Base-by-base conservation (phyloP, 2,113 vertebrate genomes). In the Lipophrys pholis region DNA sequence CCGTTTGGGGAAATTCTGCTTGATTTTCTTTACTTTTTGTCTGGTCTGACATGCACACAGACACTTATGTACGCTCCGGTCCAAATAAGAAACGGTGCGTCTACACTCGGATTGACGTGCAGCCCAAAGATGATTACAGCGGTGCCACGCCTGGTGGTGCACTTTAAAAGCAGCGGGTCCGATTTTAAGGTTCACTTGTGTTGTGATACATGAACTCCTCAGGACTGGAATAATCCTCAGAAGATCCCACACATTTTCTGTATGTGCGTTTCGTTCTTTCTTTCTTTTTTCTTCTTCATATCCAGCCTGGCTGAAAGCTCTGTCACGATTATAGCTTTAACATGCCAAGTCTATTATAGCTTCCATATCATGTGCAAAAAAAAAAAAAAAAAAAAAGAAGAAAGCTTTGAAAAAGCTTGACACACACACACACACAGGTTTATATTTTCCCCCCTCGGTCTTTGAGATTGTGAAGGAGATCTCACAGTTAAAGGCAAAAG, bases 331-430 rank as follows among this genome's bases (percentile, higher is more conserved):
- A 69, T 68, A 71, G 73, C 49, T 39, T 54, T 35, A 57, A 76
- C 68, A 66, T 51, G 80, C 87, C 86, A 86, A 84, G 69, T 61
- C 78, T 75, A 41, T 74, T 69, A 53, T 63, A 69, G 61, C 64
- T 75, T 83, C 76, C 61, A 70, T 68, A 80, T 78, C 69, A 77
- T 75, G 67, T 78, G 82, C 62, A 78, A 80, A 69, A 88, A 83
- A 30, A 30, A 30, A 30, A 30, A 30, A 30, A 4, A 30, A 78
- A 80, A 30, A 30, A 30, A 4, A 30, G 76, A 80, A 30, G 21
- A 30, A 72, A 41, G 68, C 77, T 90, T 88, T 86, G 55, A 76
- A 84, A 88, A 90, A 86, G 80, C 82, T 59, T 75, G 59, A 84
- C 80, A 83, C 81, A 76, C n/a, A n/a, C n/a, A n/a, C n/a, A n/a